Evolutionary conservation across 1,140 invertebrate species (phyloP), one percentile per base, ranked within the genome.

Genomic region (Eumaeus atala): DNA sequence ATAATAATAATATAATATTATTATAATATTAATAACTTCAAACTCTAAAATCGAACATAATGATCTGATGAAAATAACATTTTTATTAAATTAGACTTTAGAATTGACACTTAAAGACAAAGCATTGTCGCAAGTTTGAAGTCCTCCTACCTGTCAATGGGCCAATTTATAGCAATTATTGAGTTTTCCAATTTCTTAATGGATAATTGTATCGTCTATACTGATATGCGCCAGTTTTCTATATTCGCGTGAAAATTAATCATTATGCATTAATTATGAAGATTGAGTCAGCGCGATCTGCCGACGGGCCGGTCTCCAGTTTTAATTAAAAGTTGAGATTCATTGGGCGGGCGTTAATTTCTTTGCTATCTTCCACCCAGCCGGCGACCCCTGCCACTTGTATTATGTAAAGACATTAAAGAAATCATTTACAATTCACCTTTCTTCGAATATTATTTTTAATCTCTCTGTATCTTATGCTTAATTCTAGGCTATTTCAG

Each of bases 321-420:
- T 74, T 74, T 74, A 74, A 74, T 74, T 74, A 74, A 74, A 74
- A 66, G 58, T 71, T 62, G 59, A 69, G 66, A 74, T 71, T 69
- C 66, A 71, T 74, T 71, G 57, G 60, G 51, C 55, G 51, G 49
- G 59, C 63, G 64, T 62, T 72, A 70, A 72, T 72, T 70, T 72
- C 67, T 67, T 65, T 54, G 50, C 64, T 53, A 58, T 65, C 60
- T 66, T 61, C 48, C 37, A 54, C 50, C 36, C 67, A 68, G 66
- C 68, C 70, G 70, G 68, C 64, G 68, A 52, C 55, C 42, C n/a
- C n/a, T n/a, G n/a, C n/a, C 17, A 28, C 35, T 52, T 49, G 38
- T 48, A 56, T 51, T 49, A 33, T 54, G 14, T 53, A 47, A 37
- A 47, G 42, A 51, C 48, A 56, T 51, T 48, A 36, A 61, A 57